Conservation (phyloP, 2,888 invertebrate species). For the Metacarcinus magister region DNA sequence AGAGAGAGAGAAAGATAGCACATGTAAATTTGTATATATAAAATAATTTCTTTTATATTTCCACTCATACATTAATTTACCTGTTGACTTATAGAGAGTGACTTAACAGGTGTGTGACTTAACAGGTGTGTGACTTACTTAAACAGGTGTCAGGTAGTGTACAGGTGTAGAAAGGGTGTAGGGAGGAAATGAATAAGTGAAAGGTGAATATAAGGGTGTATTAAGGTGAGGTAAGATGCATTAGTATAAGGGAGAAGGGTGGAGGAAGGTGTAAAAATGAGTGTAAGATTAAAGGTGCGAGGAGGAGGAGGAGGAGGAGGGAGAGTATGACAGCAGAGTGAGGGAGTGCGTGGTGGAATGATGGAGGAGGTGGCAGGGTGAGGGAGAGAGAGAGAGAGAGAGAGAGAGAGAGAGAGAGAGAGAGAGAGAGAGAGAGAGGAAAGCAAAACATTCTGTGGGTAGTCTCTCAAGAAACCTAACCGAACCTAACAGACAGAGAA, state of each 20-base stretch:
- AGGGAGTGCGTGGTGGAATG: not conserved
- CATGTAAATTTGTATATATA: not conserved
- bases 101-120: not conserved
- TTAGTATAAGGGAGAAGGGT: not conserved
- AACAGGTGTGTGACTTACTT: not conserved
- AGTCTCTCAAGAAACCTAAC: no score
- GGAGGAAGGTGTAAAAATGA: not conserved
- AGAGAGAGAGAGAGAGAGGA: not conserved
- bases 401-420: not conserved
- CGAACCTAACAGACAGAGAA: not conserved
- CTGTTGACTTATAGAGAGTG: not conserved
- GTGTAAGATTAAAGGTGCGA: not conserved
- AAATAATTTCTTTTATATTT: not conserved
- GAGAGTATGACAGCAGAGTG: not conserved
- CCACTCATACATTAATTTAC: not conserved
- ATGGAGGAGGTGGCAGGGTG: constrained; percentile 1
- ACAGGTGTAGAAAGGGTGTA: not conserved
- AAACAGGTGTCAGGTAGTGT: no score
- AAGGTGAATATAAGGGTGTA: no score
- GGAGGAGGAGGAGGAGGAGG: not conserved
- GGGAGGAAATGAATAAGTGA: no score
- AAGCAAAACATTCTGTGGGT: not conserved
- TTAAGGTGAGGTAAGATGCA: no score
- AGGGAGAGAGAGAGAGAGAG: not conserved
- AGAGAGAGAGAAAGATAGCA: no score